Evolutionary conservation across 2,888 invertebrate species (phyloP), one percentile per base, ranked within the genome.

Genomic region (Ichneumoninae sp.): DNA sequence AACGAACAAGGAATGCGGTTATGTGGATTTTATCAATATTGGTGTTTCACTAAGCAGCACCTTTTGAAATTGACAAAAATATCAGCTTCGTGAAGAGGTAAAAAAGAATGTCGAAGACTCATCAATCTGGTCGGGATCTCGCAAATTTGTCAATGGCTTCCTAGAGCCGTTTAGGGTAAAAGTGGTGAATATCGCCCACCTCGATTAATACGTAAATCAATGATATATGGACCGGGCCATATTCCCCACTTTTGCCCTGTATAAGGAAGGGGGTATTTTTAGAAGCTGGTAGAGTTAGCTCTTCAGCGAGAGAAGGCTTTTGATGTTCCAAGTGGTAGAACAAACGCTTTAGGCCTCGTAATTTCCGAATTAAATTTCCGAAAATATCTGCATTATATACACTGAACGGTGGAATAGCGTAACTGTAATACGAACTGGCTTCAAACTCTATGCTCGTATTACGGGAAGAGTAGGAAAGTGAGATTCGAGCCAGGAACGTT

Each of bases 401-500:
- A 26, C 8, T 22, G 2, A 1, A 26, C 60, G 60, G 10, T 60
- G 10, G 60, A 16, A 60, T 60, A 30, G 26, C 30, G 60, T 22
- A 7, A 26, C 22, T 16, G 16, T 30, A 22, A 30, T 8, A 16
- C 26, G 54, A 54, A 16, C 26, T 26, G 60, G 60, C 22, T 60
- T 60, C 19, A 30, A 60, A 16, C 22, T 60, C 60, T 22, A 30
- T 16, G 10, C 26, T 22, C 22, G 60, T 16, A 30, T 60, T 60
- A 60, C 3, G 22, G 60, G 16, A 30, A 30, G 26, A 30, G 63
- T 33, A 30, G 7, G 30, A 33, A 63, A 63, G 30, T 33, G 30
- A 33, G 63, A 63, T 63, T 16, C n/a, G 33, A n/a, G 63, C 6
- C 63, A 16, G 30, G n/a, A 63, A n/a, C 63, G 63, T 63, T 63